Conservation (phyloP, 2,888 invertebrate genomes). For the Chrysodeixis includens region DNA sequence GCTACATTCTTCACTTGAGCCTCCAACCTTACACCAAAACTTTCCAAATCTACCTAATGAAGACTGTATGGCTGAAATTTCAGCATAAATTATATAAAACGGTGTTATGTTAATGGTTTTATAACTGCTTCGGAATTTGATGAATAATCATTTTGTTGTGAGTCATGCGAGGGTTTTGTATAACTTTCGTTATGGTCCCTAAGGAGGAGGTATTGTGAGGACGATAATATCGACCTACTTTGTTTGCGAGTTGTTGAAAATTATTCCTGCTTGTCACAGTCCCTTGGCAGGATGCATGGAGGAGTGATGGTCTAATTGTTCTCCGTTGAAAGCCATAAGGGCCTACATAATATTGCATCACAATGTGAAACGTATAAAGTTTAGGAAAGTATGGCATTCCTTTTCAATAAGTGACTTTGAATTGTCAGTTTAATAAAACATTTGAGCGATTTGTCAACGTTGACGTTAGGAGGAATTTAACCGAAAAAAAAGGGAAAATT, state of each 20-base stretch:
- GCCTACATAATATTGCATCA: too few relatives aligned
- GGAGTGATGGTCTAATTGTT: too few relatives aligned
- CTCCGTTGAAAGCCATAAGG: too few relatives aligned
- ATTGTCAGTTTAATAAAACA: too few relatives aligned
- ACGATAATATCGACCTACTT: slow-evolving; percentile 1
- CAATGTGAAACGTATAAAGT: too few relatives aligned
- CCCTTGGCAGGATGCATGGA: too few relatives aligned
- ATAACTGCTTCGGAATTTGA: slow-evolving; percentile 29
- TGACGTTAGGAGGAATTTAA: too few relatives aligned
- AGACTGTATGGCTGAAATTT: slow-evolving; percentile 27
- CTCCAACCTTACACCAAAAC: neutral
- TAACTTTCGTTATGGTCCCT: neutral
- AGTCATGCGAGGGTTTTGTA: slow-evolving; percentile 1
- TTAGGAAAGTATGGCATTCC: too few relatives aligned
- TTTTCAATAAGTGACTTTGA: too few relatives aligned
- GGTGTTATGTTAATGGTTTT: slow-evolving; percentile 34
- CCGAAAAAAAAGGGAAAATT: too few relatives aligned
- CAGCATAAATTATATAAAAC: slow-evolving; percentile 42
- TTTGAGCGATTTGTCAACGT: too few relatives aligned
- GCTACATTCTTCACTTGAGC: slow-evolving; percentile 11
- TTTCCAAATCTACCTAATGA: slow-evolving; percentile 22
- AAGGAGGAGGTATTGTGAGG: neutral
- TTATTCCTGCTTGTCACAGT: neutral
- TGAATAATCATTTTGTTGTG: slow-evolving; percentile 47
- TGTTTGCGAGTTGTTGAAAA: neutral